These are phyloP conservation scores for Cinclus cinclus DNA, from an alignment of 2,113 vertebrate genomes.

Conservation along the genomic window DNA sequence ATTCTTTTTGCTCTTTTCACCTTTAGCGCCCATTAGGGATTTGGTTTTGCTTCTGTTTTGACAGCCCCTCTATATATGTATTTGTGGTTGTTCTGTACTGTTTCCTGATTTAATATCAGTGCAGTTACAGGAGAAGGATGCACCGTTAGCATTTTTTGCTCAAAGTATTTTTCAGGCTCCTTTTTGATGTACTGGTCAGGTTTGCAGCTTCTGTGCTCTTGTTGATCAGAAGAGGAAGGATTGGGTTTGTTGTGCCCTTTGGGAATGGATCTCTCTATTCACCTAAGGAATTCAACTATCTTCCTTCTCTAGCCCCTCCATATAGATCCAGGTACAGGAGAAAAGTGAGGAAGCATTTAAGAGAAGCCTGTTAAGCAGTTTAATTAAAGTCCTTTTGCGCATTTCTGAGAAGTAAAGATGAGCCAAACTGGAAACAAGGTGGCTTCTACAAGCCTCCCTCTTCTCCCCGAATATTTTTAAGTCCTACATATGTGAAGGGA, in stretches of 20 bases:
- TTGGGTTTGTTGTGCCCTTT: slow-evolving; percentile 33
- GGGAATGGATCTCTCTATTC: background rate
- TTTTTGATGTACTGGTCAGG: slow-evolving; percentile 80
- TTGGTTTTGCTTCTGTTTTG: slow-evolving; percentile 76
- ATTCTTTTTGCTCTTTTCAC: slow-evolving; percentile 67
- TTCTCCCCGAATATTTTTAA: background rate
- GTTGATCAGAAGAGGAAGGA: slow-evolving; percentile 63
- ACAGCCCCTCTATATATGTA: slow-evolving; percentile 76
- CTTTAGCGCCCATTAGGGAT: slow-evolving; percentile 72
- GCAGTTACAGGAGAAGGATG: slow-evolving; percentile 74
- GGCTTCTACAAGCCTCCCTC: background rate
- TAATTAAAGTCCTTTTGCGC: background rate
- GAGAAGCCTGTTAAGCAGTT: background rate
- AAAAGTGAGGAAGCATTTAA: background rate
- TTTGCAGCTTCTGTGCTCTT: slow-evolving; percentile 71
- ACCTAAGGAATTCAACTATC: background rate
- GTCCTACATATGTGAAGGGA: background rate
- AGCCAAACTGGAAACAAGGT: background rate
- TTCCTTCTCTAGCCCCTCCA: fast-evolving
- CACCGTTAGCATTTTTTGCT: slow-evolving; percentile 82
- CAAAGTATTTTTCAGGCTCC: slow-evolving; percentile 79
- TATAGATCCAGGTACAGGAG: background rate
- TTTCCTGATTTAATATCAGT: slow-evolving; percentile 84
- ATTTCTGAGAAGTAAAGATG: background rate
- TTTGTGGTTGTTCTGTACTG: slow-evolving; percentile 71